Conservation (phyloP, 2,888 invertebrate species). For the Agonopterix subpropinquella region DNA sequence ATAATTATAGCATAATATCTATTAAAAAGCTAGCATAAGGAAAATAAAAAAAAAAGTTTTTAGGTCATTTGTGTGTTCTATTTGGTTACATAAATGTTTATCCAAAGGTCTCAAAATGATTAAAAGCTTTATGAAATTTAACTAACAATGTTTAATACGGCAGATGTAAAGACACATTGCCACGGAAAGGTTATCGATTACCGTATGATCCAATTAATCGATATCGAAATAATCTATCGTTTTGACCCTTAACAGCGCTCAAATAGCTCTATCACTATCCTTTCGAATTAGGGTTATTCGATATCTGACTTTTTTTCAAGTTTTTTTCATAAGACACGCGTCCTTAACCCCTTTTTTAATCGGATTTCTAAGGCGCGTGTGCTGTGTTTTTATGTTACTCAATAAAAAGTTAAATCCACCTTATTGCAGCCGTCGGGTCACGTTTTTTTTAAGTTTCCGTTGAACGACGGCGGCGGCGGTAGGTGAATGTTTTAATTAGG, state of each 20-base stretch:
- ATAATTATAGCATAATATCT: no score
- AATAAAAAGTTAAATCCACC: slow-evolving; percentile 66
- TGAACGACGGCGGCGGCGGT: slow-evolving; percentile 53
- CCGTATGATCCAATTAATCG: slow-evolving; percentile 73
- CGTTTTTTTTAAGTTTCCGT: slow-evolving; percentile 55
- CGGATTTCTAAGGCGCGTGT: slow-evolving; percentile 68
- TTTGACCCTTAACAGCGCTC: slow-evolving; percentile 51
- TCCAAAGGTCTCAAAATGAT: no score
- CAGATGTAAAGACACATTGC: slow-evolving; percentile 68
- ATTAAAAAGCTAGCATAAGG: no score
- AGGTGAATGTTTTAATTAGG: slow-evolving; percentile 71
- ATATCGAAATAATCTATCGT: slow-evolving; percentile 66
- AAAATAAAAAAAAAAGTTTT: no score
- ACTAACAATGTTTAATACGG: slow-evolving; percentile 16
- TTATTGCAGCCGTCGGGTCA: slow-evolving; percentile 67
- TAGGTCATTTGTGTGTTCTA: no score
- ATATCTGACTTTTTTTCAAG: slow-evolving; percentile 22
- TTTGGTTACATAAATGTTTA: no score
- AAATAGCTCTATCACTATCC: slow-evolving; percentile 71
- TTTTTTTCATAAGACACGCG: slow-evolving; percentile 55
- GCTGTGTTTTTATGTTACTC: slow-evolving; percentile 41
- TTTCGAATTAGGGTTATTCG: slow-evolving; percentile 65
- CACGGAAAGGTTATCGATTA: slow-evolving; percentile 67
- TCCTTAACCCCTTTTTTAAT: slow-evolving; percentile 70
- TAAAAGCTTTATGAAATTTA: no score